phyloP scores from a whole-genome alignment of 2,113 vertebrate genomes.

The Ariopsis seemanni region DNA sequence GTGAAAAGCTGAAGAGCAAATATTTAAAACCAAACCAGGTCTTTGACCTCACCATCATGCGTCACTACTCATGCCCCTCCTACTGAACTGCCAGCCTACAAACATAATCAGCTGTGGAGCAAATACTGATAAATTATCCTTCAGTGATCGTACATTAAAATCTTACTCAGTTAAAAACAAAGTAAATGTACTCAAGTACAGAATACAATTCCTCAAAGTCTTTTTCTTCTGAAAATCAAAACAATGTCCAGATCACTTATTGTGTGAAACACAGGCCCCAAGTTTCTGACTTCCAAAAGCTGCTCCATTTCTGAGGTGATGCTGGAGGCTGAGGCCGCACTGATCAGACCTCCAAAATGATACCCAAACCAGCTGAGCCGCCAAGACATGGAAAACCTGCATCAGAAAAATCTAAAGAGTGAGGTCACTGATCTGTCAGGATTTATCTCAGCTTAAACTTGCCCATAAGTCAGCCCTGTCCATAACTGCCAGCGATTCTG shows the following conservation, averaged over 20 bases:
- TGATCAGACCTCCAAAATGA: too few relatives aligned
- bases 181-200: neutral
- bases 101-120: neutral
- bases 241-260: neutral
- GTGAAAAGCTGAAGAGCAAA: slow-evolving; percentile 8
- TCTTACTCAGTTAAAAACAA: neutral
- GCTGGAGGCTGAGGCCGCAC: too few relatives aligned
- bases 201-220: neutral
- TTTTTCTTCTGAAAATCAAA: neutral
- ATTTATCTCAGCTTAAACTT: too few relatives aligned
- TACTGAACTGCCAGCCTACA: neutral
- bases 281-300: too few relatives aligned
- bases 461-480: too few relatives aligned
- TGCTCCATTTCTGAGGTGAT: too few relatives aligned
- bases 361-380: too few relatives aligned
- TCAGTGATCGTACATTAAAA: neutral
- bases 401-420: too few relatives aligned
- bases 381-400: too few relatives aligned
- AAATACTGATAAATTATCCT: neutral
- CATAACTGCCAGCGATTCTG: too few relatives aligned
- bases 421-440: too few relatives aligned
- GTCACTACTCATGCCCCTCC: slow-evolving; percentile 55
- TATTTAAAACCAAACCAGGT: slow-evolving; percentile 70
- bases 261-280: neutral
- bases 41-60: slow-evolving; percentile 71